phyloP scores from a whole-genome alignment of 2,113 vertebrate species.

The Ibidorhyncha struthersii region DNA sequence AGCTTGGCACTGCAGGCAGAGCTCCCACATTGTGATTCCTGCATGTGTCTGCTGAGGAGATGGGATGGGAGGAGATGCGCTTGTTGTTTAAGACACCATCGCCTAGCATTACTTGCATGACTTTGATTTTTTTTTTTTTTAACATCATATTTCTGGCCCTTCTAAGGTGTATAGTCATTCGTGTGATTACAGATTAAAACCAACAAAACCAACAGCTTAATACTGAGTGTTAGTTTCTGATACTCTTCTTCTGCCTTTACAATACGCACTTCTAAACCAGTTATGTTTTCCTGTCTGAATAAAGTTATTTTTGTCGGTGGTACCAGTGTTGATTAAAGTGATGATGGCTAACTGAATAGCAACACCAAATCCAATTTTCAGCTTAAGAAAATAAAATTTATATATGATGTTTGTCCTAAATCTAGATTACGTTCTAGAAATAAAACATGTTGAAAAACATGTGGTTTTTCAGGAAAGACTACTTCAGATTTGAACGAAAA shows the following conservation, averaged over 20 bases:
- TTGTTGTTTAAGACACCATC: neutral
- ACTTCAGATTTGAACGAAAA: neutral
- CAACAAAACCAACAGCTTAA: neutral
- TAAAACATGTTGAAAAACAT: neutral
- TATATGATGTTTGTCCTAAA: neutral
- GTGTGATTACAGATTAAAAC: neutral
- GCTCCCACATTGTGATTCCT: neutral
- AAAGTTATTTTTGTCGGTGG: neutral
- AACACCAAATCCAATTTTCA: neutral
- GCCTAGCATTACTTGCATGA: neutral
- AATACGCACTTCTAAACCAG: neutral
- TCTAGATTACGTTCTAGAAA: neutral
- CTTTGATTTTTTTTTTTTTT: neutral
- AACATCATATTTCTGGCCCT: neutral
- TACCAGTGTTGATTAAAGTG: neutral
- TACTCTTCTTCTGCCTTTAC: neutral
- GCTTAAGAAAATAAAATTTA: neutral
- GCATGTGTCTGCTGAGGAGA: neutral
- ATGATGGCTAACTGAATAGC: neutral
- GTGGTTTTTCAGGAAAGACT: neutral
- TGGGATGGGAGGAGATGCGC: neutral
- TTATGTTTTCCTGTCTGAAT: neutral
- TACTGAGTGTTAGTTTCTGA: neutral
- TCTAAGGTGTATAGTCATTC: neutral
- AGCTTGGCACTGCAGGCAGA: no score